Base-by-base conservation (phyloP, 1,140 invertebrate genomes). In the Lucilia cuprina region DNA sequence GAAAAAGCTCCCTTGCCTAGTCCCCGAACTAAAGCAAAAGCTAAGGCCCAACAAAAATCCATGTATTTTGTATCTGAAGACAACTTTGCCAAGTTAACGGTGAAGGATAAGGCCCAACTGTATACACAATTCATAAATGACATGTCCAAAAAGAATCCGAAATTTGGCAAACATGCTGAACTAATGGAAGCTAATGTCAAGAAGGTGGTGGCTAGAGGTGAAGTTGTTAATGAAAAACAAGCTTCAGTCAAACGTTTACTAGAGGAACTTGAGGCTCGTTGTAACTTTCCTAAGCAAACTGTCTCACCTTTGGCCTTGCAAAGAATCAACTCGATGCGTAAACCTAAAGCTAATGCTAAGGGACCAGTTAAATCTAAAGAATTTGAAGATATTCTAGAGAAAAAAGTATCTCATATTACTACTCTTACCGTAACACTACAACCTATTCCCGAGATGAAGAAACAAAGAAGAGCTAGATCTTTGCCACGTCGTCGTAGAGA, bases 61-160 rank as follows among this genome's bases (percentile, higher is more conserved):
- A 78, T 77, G 84, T 88, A 87, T 19, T 85, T 89, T 12, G 85
- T 89, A 25, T 88, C 88, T 82, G 89, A 89, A 82, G 89, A 89
- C 74, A 86, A 87, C 0, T 88, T 89, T 77, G 86, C 86, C 8
- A 86, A 89, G 65, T 74, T 89, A 55, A 88, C 88, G 30, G 89
- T 89, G 5, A 88, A 87, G 84, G 89, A 89, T 84, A 89, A 89
- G 82, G 87, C 86, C 0, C 30, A 87, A 74, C 80, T 89, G n/a
- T 89, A 88, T 19, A 88, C 88, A 50, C 85, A 89, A 41, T 89
- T 89, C 30, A 86, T 89, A 10, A 85, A 86, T 9, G 88, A 89
- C 17, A 88, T 89, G 85, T 86, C 88, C 2, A 86, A 85, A 35
- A 89, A 86, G 82, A 88, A 89, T 86, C 88, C 88, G 3, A 88